Evolutionary conservation across 2,888 invertebrate genomes (phyloP).

Genomic region (Cosmia pyralina): DNA sequence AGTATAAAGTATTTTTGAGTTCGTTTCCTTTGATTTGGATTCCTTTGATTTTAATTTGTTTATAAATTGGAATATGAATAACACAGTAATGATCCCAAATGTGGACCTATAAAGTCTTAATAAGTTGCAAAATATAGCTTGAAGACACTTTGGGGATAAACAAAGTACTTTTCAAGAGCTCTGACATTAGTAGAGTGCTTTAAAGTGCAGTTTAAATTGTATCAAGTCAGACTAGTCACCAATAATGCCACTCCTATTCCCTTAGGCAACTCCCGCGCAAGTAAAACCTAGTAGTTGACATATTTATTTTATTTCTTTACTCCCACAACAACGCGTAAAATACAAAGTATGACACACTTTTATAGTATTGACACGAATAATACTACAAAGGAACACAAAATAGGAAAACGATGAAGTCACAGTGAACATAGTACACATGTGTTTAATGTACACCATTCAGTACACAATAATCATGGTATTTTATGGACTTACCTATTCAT

Average conservation of each 20-base stretch:
- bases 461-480: slow-evolving; percentile 16
- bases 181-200: background rate
- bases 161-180: background rate
- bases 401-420: slow-evolving; percentile 43
- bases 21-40: slow-evolving; percentile 16
- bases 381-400: slow-evolving; percentile 25
- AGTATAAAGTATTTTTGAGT: slow-evolving; percentile 7
- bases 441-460: slow-evolving; percentile 25
- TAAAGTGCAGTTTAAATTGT: background rate
- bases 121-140: slow-evolving; percentile 5
- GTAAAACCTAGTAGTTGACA: slow-evolving; percentile 2
- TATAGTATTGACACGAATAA: slow-evolving; percentile 18
- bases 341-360: slow-evolving; percentile 33
- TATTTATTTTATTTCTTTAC: slow-evolving; percentile 9
- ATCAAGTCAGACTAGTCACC: background rate
- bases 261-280: slow-evolving; percentile 24
- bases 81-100: slow-evolving; percentile 3
- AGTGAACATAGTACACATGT: slow-evolving; percentile 34
- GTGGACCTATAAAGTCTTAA: background rate
- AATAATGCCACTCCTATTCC: slow-evolving; percentile 9
- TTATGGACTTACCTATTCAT: slow-evolving; percentile 21
- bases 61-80: slow-evolving; percentile 16
- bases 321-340: slow-evolving; percentile 32
- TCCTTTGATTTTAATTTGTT: slow-evolving; percentile 24
- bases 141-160: background rate